Conservation (phyloP, 2,888 invertebrate genomes). For the Ophion costatus region DNA sequence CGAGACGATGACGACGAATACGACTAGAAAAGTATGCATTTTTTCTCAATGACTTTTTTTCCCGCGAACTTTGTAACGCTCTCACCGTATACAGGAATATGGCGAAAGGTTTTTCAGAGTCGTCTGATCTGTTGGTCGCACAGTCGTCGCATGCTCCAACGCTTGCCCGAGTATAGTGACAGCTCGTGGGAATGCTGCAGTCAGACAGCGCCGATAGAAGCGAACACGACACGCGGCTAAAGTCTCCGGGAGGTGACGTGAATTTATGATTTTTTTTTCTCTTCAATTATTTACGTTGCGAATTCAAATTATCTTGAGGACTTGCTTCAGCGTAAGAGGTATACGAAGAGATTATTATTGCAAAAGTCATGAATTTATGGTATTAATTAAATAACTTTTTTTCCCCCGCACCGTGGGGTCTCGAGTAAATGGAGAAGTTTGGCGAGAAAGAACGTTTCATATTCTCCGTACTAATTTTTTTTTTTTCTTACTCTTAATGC, state of each 20-base stretch:
- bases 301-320: constrained; percentile 46
- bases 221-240: constrained; percentile 21
- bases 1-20: constrained; percentile 52
- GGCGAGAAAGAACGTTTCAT: too few species aligned
- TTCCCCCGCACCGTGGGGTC: not conserved
- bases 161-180: constrained; percentile 60
- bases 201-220: constrained; percentile 39
- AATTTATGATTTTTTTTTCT: constrained; percentile 44
- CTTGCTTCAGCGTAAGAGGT: constrained; percentile 2
- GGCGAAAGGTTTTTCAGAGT: constrained; percentile 62
- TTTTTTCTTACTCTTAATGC: too few species aligned
- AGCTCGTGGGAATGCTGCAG: constrained; percentile 67
- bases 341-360: constrained; percentile 8
- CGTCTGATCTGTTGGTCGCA: constrained; percentile 36
- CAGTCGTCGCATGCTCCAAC: constrained; percentile 26
- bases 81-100: constrained; percentile 31
- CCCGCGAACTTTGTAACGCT: constrained; percentile 46
- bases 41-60: constrained; percentile 16
- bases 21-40: constrained; percentile 31
- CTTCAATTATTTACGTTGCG: constrained; percentile 37
- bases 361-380: constrained; percentile 21
- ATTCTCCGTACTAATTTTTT: too few species aligned
- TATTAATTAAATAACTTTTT: constrained; percentile 7
- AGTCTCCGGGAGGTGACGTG: constrained; percentile 42
- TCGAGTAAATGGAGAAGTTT: constrained; percentile 8